phyloP scores from a whole-genome alignment of 1,140 invertebrate species.

The Penaeus vannamei region DNA sequence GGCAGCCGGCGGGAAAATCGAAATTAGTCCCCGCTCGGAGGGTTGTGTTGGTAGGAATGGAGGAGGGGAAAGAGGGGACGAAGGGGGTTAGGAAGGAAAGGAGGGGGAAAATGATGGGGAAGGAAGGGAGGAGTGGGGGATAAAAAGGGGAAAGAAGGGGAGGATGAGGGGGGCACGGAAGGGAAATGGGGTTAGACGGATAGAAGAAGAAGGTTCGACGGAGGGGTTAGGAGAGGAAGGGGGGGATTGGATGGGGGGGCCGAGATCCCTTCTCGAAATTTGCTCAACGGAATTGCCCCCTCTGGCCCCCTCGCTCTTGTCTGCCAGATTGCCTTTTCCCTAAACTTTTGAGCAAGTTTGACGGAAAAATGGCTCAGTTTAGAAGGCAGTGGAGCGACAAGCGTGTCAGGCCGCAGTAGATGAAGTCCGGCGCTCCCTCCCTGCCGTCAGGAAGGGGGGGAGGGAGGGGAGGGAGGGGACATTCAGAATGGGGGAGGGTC shows the following conservation, averaged over 20 bases:
- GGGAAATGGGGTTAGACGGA: background rate
- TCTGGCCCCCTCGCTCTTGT: slow-evolving; percentile 14
- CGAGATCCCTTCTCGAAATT: slow-evolving; percentile 6
- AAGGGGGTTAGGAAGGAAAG: background rate
- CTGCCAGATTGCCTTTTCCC: slow-evolving; percentile 45
- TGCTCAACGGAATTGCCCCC: slow-evolving; percentile 3
- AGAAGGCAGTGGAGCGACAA: slow-evolving; percentile 20
- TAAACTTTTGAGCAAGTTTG: slow-evolving; percentile 39
- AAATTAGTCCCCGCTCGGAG: too few relatives aligned
- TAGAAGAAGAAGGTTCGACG: too few relatives aligned
- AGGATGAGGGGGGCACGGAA: too few relatives aligned
- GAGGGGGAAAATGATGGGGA: too few relatives aligned
- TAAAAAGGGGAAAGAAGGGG: too few relatives aligned
- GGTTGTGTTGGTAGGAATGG: too few relatives aligned
- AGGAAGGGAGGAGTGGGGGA: background rate
- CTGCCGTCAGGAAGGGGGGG: background rate
- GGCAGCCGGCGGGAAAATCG: too few relatives aligned
- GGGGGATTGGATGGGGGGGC: background rate
- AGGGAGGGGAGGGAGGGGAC: background rate
- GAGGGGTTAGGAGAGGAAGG: background rate
- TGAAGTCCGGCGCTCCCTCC: slow-evolving; percentile 5
- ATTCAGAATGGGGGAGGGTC: background rate
- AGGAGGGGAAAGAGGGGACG: background rate
- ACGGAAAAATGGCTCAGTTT: slow-evolving; percentile 38
- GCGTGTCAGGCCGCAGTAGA: background rate